phyloP scores from a whole-genome alignment of 2,797 vertebrate genomes.

The Thripadectes ignobilis region DNA sequence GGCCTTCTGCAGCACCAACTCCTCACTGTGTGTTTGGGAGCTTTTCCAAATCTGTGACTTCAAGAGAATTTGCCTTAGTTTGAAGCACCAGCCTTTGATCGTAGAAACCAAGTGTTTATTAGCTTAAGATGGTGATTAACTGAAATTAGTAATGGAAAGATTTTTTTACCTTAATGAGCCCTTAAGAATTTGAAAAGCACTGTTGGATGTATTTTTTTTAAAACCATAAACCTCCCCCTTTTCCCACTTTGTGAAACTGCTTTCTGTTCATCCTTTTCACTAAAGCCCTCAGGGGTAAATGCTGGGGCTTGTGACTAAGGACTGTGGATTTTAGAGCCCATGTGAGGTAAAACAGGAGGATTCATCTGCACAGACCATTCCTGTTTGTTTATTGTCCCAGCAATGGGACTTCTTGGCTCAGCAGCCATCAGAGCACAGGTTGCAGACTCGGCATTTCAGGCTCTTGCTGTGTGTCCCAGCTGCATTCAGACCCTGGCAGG shows the following conservation, averaged over 20 bases:
- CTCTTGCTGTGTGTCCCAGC: slow-evolving; percentile 37
- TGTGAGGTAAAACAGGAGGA: not conserved
- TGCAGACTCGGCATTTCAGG: slow-evolving; percentile 18
- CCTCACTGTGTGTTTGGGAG: not conserved
- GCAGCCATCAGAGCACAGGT: not conserved
- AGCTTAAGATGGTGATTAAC: slow-evolving; percentile 35
- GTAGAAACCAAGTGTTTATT: slow-evolving; percentile 20
- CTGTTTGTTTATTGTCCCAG: slow-evolving; percentile 49
- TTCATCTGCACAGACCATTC: not conserved
- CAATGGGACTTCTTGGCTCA: not conserved
- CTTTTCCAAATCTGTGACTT: not conserved
- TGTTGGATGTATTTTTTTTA: not conserved
- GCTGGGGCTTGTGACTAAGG: not conserved
- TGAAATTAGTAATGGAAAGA: slow-evolving; percentile 55
- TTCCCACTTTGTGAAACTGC: not conserved
- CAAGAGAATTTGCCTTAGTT: not conserved
- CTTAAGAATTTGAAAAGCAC: not conserved
- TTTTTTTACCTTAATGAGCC: slow-evolving; percentile 7
- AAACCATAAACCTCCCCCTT: not conserved
- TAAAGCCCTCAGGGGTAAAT: not conserved
- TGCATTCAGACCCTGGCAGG: slow-evolving; percentile 25
- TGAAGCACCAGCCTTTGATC: slow-evolving; percentile 45
- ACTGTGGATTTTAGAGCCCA: not conserved
- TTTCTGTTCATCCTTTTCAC: slow-evolving; percentile 3
- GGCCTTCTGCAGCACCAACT: not conserved